Evolutionary conservation across 2,797 vertebrate species (phyloP), one percentile per base, ranked within the genome.

Genomic region (Spheniscus humboldti): DNA sequence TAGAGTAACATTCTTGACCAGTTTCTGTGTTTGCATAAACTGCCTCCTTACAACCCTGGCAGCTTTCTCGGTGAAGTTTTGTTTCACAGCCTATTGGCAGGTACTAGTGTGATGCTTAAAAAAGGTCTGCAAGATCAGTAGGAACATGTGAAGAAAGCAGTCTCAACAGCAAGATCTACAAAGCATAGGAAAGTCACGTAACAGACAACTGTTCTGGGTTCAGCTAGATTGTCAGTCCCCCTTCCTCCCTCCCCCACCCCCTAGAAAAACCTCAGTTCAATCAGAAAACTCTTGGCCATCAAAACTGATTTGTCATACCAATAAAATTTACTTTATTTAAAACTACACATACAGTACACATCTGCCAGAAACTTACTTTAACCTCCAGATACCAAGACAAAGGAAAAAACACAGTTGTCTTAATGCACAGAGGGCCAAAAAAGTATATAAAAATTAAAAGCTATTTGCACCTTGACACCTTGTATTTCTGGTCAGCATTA

Each of bases 341-440:
- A 97, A 95, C 94, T 97, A 96, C 91, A 68, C 77, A 88, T 95
- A 96, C 68, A 96, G 93, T 97, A 97, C 69, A 84, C 66, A 96
- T 97, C 94, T 97, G 93, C 62, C 96, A 98, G 94, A 96, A 96
- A 96, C 87, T 90, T 96, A 83, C 88, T 92, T 96, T 88, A 97
- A 95, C 88, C 67, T 96, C 83, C 93, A 84, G 67, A 77, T 94
- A 93, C 77, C 80, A 97, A 96, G 92, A 97, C 93, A 92, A 97
- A 97, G 89, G 95, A 97, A 97, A 98, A 97, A 95, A 0, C 73
- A 89, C 43, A 75, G 91, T 80, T 92, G 69, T 92, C 91, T 96
- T 95, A 97, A 96, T 95, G 94, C 93, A 95, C 76, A 96, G 72
- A 96, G 86, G 82, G 94, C 35, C 60, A 19, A 96, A 97, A 96